A percentile compares a stretch with the other conserved stretches of the same genome.
Conservation (phyloP, 2,888 invertebrate genomes). For the Loripinus fragilis region DNA sequence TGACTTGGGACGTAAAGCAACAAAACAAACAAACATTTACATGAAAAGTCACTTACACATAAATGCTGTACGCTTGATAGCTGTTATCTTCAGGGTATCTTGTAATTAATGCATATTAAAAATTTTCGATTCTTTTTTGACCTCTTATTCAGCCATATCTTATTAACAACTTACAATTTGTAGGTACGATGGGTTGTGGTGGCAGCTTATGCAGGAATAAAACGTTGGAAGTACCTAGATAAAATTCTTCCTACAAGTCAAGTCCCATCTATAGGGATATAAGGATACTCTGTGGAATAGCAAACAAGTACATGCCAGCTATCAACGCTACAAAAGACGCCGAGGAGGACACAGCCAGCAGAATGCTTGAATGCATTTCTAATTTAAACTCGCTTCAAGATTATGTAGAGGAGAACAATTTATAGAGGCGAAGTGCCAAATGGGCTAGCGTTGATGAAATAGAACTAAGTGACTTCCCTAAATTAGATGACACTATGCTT, state of each 20-base stretch:
- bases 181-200: background rate
- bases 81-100: too few relatives aligned
- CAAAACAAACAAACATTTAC: too few relatives aligned
- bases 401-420: conserved; percentile 25
- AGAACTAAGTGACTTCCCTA: conserved; percentile 36
- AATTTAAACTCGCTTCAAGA: conserved; percentile 11
- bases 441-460: background rate
- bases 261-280: background rate
- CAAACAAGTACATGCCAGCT: background rate
- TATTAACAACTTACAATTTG: too few relatives aligned
- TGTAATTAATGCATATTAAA: too few relatives aligned
- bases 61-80: too few relatives aligned
- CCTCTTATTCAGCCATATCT: too few relatives aligned
- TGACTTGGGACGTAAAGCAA: too few relatives aligned
- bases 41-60: too few relatives aligned
- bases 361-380: conserved; percentile 11
- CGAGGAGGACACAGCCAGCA: background rate
- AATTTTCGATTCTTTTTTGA: too few relatives aligned
- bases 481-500: conserved; percentile 30
- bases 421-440: conserved; percentile 14
- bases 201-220: background rate
- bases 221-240: background rate
- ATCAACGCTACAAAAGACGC: background rate
- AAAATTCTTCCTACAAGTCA: background rate
- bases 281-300: background rate